Conservation (phyloP, 2,888 invertebrate species). For the Scaptomyza cyrtandrae region DNA sequence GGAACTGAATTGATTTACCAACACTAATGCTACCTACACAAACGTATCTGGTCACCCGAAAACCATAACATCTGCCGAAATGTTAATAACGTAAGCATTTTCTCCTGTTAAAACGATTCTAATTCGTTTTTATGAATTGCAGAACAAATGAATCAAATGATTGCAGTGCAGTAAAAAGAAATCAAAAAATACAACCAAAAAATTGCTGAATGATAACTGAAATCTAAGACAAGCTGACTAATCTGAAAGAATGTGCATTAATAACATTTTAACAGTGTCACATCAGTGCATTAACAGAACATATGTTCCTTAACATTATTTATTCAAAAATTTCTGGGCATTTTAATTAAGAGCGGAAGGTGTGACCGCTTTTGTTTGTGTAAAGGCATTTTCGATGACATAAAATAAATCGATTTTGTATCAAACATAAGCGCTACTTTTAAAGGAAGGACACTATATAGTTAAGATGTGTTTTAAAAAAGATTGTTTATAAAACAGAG, state of each 20-base stretch:
- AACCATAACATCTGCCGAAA: slow-evolving; percentile 1
- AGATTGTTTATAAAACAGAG: too few species aligned
- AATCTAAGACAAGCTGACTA: not conserved
- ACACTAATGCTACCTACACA: slow-evolving; percentile 8
- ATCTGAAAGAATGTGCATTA: not conserved
- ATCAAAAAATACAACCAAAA: not conserved
- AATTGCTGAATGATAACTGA: not conserved
- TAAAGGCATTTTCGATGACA: not conserved
- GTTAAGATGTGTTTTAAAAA: too few species aligned
- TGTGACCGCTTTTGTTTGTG: not conserved
- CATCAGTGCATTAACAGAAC: not conserved
- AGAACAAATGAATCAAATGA: not conserved
- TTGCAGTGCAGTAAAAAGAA: not conserved
- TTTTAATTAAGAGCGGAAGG: not conserved
- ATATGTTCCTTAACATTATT: slow-evolving; percentile 10
- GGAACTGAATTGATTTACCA: slow-evolving; percentile 16
- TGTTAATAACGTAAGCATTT: slow-evolving; percentile 11
- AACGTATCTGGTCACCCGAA: slow-evolving; percentile 25
- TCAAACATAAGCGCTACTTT: not conserved
- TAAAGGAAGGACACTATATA: not conserved
- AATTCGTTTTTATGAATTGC: not conserved
- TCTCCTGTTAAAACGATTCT: not conserved
- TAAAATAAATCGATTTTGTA: not conserved
- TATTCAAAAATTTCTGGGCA: slow-evolving; percentile 1
- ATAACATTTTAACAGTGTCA: not conserved